Evolutionary conservation across 2,113 vertebrate species (phyloP).

Genomic region (Spheniscus mendiculus): DNA sequence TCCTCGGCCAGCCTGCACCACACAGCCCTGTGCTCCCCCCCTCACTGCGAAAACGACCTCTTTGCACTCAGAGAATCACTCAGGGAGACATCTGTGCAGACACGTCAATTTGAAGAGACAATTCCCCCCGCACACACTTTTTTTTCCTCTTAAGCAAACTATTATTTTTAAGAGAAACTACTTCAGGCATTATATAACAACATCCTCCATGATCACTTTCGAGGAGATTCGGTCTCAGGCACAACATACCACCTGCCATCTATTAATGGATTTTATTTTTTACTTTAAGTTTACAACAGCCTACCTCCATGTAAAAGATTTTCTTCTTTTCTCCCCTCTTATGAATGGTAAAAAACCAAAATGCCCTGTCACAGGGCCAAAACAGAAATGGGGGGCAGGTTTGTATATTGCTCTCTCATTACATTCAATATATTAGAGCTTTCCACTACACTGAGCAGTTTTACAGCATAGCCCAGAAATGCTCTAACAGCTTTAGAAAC

Average conservation of each 20-base stretch:
- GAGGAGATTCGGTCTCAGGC: not conserved
- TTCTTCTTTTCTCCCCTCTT: not conserved
- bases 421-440: not conserved
- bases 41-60: rapidly evolving
- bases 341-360: not conserved
- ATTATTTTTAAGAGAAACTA: not conserved
- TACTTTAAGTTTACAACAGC: not conserved
- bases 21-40: rapidly evolving
- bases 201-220: not conserved
- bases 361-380: not conserved
- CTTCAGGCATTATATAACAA: not conserved
- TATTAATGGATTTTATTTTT: not conserved
- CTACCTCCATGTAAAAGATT: not conserved
- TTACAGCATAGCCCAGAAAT: not conserved
- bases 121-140: rapidly evolving
- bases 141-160: not conserved
- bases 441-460: not conserved
- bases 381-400: not conserved
- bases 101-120: not conserved
- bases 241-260: not conserved
- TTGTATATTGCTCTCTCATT: not conserved
- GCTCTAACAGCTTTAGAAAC: constrained; percentile 13
- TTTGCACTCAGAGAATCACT: not conserved
- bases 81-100: not conserved
- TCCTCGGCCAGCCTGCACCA: not conserved